Evolutionary conservation across 2,888 invertebrate genomes (phyloP).

Genomic region (Agonopterix alstromeriana): DNA sequence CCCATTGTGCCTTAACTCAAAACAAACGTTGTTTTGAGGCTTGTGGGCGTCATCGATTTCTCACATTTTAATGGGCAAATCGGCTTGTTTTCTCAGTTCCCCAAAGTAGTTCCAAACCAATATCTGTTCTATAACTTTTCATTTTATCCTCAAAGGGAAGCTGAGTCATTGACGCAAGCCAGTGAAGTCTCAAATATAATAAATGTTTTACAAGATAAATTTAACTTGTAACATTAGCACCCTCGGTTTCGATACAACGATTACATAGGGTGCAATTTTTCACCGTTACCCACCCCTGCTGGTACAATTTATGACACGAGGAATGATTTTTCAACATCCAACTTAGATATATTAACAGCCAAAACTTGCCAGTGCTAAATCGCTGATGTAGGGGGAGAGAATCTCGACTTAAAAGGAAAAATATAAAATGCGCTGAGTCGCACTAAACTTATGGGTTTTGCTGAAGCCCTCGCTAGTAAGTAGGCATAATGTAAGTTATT

Average conservation of each 20-base stretch:
- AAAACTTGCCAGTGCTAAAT: slow-evolving; percentile 46
- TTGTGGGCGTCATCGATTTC: no score
- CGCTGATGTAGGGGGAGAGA: slow-evolving; percentile 22
- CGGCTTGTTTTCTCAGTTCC: slow-evolving; percentile 20
- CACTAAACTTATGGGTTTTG: slow-evolving; percentile 7
- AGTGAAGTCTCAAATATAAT: slow-evolving; percentile 44
- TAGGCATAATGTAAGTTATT: neutral
- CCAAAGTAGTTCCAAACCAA: slow-evolving; percentile 23
- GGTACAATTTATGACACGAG: slow-evolving; percentile 66
- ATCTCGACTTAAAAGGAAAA: slow-evolving; percentile 6
- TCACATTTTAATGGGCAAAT: no score
- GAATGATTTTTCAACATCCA: slow-evolving; percentile 71
- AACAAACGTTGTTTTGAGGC: no score
- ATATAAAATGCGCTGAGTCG: slow-evolving; percentile 13
- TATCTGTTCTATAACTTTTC: slow-evolving; percentile 23
- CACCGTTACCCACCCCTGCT: slow-evolving; percentile 58
- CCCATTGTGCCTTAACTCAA: no score
- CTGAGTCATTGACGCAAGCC: slow-evolving; percentile 35
- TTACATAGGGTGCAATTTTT: slow-evolving; percentile 67
- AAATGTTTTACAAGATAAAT: slow-evolving; percentile 65
- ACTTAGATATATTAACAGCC: slow-evolving; percentile 62
- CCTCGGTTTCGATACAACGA: slow-evolving; percentile 59
- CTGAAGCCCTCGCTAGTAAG: neutral
- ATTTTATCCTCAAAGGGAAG: slow-evolving; percentile 24
- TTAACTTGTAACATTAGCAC: slow-evolving; percentile 66